Conservation (phyloP, 2,797 vertebrate species). For the Anguilla marmorata region DNA sequence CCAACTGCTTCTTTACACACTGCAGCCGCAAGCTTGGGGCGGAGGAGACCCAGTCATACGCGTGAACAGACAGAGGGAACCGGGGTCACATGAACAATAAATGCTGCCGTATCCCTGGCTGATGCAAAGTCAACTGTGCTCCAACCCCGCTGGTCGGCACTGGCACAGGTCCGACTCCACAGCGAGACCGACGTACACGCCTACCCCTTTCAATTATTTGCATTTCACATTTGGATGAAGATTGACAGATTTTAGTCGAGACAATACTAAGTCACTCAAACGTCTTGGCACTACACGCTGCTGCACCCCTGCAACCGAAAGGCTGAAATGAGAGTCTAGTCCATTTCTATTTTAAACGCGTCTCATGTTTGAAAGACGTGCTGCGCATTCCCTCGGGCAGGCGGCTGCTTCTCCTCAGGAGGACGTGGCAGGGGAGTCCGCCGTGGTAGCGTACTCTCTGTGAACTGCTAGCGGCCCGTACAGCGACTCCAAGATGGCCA, state of each 20-base stretch:
- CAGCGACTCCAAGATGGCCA: slow-evolving; percentile 67
- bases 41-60: too few relatives aligned
- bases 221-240: neutral
- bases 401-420: neutral
- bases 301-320: neutral
- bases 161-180: neutral
- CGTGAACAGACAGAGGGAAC: too few relatives aligned
- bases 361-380: neutral
- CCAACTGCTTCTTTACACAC: too few relatives aligned
- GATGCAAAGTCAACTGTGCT: neutral
- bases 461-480: slow-evolving; percentile 81
- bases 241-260: neutral
- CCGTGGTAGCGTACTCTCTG: slow-evolving; percentile 66
- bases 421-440: neutral
- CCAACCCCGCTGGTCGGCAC: neutral
- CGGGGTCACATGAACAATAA: too few relatives aligned
- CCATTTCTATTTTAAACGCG: neutral
- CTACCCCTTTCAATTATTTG: neutral
- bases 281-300: neutral
- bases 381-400: neutral
- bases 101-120: neutral
- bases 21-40: too few relatives aligned
- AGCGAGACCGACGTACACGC: neutral
- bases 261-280: neutral
- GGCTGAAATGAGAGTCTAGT: neutral